Conservation (phyloP, 2,797 vertebrate genomes). For the Muscicapa striata region DNA sequence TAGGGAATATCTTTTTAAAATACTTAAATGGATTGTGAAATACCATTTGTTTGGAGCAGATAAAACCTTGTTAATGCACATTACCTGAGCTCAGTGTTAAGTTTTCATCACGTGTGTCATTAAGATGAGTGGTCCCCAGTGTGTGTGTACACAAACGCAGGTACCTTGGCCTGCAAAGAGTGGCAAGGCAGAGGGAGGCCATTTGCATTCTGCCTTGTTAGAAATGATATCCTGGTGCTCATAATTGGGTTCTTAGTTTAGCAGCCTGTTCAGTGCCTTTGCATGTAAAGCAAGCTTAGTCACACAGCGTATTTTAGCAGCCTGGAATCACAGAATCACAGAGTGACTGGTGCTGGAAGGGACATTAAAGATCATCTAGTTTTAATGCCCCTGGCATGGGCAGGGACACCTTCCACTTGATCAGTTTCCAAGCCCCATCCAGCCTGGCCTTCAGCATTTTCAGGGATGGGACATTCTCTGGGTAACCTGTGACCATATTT, state of each 20-base stretch:
- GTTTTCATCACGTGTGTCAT: background rate
- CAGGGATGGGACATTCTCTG: background rate
- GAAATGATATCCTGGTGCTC: background rate
- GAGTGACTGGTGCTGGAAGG: background rate
- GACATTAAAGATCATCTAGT: background rate
- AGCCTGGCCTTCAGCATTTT: background rate
- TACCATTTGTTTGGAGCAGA: background rate
- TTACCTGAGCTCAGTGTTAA: background rate
- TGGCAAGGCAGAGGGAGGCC: background rate
- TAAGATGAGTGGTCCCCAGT: background rate
- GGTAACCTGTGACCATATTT: background rate
- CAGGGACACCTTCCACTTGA: too few species aligned
- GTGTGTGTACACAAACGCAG: background rate
- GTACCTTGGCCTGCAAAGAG: background rate
- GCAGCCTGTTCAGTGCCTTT: background rate
- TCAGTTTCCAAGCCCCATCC: background rate
- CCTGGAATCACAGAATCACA: background rate
- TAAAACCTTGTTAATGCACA: background rate
- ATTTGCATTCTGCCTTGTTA: slow-evolving; percentile 3
- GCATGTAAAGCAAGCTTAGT: background rate
- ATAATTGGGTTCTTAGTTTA: background rate
- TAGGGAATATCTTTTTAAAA: slow-evolving; percentile 17
- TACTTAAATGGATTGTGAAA: background rate
- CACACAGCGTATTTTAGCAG: background rate
- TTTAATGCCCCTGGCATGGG: background rate